These are phyloP conservation scores for Halocaridina rubra DNA, from an alignment of 2,888 invertebrate species.

Conservation along the genomic window DNA sequence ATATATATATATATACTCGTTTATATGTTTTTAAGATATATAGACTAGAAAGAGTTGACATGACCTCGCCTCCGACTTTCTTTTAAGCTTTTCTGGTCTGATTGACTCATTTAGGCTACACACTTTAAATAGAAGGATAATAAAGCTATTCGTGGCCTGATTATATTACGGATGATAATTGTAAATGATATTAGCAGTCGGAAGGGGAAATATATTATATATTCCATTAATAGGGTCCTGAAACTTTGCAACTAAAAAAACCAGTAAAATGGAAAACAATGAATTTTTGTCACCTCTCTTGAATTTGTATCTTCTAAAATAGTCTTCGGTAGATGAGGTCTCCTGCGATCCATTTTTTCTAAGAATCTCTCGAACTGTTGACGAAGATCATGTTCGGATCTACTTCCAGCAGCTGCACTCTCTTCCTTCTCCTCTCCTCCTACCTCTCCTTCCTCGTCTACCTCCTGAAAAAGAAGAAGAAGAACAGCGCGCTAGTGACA, in stretches of 20 bases:
- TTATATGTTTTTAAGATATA: background rate
- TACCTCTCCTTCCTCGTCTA: conserved; percentile 51
- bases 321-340: background rate
- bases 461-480: conserved; percentile 26
- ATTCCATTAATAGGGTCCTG: too few species aligned
- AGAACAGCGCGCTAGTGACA: too few species aligned
- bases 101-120: too few species aligned
- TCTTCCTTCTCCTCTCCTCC: conserved; percentile 17
- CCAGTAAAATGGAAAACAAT: too few species aligned
- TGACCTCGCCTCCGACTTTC: too few species aligned
- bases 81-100: too few species aligned
- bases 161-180: too few species aligned
- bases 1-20: background rate
- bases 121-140: too few species aligned
- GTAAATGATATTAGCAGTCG: too few species aligned
- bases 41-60: background rate
- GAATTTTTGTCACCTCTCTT: conserved; percentile 24
- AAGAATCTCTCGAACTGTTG: conserved; percentile 47
- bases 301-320: background rate
- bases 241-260: too few species aligned
- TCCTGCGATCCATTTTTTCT: conserved; percentile 34
- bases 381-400: conserved; percentile 55
- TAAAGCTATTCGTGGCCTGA: too few species aligned
- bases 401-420: conserved; percentile 40
- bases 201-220: too few species aligned